Evolutionary conservation across 1,140 invertebrate species (phyloP), one percentile per base, ranked within the genome.

Genomic region (Drosophila saltans): DNA sequence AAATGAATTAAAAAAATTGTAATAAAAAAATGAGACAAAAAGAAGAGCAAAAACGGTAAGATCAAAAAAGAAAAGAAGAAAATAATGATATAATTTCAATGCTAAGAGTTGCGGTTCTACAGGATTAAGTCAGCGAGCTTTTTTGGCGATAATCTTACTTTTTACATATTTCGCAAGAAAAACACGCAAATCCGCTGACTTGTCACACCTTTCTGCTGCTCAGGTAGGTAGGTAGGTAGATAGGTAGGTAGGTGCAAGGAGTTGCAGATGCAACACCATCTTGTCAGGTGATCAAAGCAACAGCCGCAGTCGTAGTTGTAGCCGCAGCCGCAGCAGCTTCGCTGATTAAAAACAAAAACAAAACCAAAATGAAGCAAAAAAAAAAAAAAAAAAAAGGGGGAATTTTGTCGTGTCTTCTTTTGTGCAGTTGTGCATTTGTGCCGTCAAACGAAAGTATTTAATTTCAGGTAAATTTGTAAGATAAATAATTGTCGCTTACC

Each of bases 391-490:
- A 72, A 64, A 77, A 86, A 86, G 74, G 72, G 80, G 80, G 84
- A 84, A 88, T 89, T 88, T 88, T 88, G 84, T 88, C 84, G 84
- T 84, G 84, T 52, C 45, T 84, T 84, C 84, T 82, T 89, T 88
- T 72, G 59, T 68, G 63, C 43, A 40, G 77, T 65, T 68, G 69
- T 52, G 45, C 76, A 69, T 62, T 36, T 65, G 74, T 65, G 74
- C 76, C 57, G 76, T 78, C 75, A 78, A 73, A 70, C 72, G 68
- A 66, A 88, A 78, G 84, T 88, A 88, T 88, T 88, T 88, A 88
- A 88, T 88, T 88, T 88, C 84, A 88, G 84, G 84, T 88, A 88
- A 89, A 88, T 88, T 88, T 88, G 84, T 88, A 89, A 89, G 84
- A 89, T 88, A 88, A 88, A 88, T 89, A 88, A 88, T 89, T 88